Evolutionary conservation across 2,888 invertebrate species (phyloP).

Genomic region (Eutolmus rufibarbis): DNA sequence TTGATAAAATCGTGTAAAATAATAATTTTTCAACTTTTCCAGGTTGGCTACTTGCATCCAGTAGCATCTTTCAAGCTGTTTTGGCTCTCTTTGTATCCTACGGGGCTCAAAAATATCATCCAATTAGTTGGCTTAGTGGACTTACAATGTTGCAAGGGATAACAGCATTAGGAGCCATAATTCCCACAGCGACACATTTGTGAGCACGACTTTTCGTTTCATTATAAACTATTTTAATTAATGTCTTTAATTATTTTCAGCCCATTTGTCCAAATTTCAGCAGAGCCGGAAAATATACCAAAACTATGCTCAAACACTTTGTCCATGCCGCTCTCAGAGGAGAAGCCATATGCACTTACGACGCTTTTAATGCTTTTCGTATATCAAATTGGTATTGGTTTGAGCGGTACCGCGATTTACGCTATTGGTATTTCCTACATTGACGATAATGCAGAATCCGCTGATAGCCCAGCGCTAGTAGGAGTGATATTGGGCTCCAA

Average conservation of each 20-base stretch:
- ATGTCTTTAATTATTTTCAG: slow-evolving; percentile 23
- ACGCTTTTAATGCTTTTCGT: slow-evolving; percentile 63
- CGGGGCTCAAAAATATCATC: slow-evolving; percentile 68
- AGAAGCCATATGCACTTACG: slow-evolving; percentile 52
- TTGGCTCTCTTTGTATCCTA: slow-evolving; percentile 66
- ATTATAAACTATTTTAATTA: background rate
- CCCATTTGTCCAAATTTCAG: slow-evolving; percentile 50
- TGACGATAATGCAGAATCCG: slow-evolving; percentile 68
- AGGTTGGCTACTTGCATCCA: slow-evolving; percentile 69
- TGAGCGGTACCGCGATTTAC: slow-evolving; percentile 65
- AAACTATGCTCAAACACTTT: background rate
- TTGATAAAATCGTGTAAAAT: no score
- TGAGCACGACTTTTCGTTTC: slow-evolving; percentile 50
- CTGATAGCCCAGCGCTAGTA: slow-evolving; percentile 64
- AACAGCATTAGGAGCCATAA: slow-evolving; percentile 64
- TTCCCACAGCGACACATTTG: slow-evolving; percentile 67
- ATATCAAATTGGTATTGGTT: slow-evolving; percentile 64
- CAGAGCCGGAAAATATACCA: slow-evolving; percentile 49
- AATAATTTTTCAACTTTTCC: slow-evolving; percentile 49
- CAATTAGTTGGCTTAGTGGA: slow-evolving; percentile 68
- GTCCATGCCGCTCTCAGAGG: background rate
- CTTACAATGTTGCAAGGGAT: slow-evolving; percentile 66
- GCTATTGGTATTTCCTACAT: slow-evolving; percentile 68
- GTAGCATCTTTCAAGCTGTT: slow-evolving; percentile 66
- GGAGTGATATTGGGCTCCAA: slow-evolving; percentile 58